Conservation (phyloP, 2,888 invertebrate species). For the Dusona sp. region DNA sequence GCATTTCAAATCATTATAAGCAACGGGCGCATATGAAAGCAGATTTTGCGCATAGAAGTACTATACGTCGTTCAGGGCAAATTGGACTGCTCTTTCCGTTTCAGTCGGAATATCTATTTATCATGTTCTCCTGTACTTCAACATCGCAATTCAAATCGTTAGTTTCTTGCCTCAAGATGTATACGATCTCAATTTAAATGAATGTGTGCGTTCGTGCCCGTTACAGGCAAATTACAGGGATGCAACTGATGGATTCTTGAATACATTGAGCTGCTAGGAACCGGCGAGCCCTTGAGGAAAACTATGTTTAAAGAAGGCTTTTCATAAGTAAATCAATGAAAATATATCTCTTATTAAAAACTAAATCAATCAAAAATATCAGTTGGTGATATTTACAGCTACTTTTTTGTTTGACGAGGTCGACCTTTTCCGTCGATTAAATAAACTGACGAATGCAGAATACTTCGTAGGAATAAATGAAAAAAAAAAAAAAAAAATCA, state of each 20-base stretch:
- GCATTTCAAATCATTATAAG: neutral
- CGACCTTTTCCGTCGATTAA: neutral
- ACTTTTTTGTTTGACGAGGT: neutral
- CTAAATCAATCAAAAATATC: neutral
- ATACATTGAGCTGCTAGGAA: neutral
- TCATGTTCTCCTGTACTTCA: conserved; percentile 10
- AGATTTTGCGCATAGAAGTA: neutral
- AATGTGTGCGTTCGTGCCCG: conserved; percentile 27
- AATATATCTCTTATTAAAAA: neutral
- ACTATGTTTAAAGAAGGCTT: neutral
- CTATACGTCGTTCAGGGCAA: neutral
- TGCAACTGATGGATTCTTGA: neutral
- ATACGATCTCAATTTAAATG: conserved; percentile 49
- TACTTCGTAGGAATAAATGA: neutral
- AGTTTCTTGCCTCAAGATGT: conserved; percentile 47
- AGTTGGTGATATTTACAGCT: neutral
- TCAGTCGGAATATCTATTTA: conserved; percentile 13
- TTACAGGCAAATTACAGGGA: conserved; percentile 37
- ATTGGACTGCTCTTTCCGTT: neutral
- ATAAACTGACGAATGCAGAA: conserved; percentile 5
- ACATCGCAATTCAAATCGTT: conserved; percentile 38
- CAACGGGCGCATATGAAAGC: neutral
- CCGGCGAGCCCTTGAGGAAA: neutral
- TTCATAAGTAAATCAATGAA: neutral
- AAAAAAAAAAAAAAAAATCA: neutral